A percentile compares a stretch with the other conserved stretches of the same genome.
Evolutionary conservation across 2,113 vertebrate species (phyloP).

Genomic region (Cavia porcellus): DNA sequence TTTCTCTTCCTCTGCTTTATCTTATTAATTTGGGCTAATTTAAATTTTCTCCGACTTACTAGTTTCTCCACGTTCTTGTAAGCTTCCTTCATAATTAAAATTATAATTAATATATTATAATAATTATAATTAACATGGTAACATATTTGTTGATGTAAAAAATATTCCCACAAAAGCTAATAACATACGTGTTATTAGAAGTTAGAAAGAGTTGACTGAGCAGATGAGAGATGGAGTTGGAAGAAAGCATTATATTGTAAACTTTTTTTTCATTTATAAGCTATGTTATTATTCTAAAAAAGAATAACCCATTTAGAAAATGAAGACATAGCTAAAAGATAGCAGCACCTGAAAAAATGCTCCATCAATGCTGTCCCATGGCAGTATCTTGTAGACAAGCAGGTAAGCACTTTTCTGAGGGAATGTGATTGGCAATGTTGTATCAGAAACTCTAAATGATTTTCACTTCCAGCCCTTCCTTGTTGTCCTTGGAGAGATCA

Average conservation of each 20-base stretch:
- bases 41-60: background rate
- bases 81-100: background rate
- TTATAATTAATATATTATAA: background rate
- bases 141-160: background rate
- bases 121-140: background rate
- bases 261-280: background rate
- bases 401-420: background rate
- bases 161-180: background rate
- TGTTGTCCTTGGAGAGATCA: background rate
- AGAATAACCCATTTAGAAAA: background rate
- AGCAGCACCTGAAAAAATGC: background rate
- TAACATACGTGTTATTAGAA: background rate
- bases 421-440: background rate
- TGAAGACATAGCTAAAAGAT: background rate
- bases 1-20: constrained; percentile 5
- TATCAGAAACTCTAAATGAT: background rate
- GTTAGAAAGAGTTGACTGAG: background rate
- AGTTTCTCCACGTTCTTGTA: background rate
- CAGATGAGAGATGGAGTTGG: background rate
- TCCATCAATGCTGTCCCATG: fast-evolving
- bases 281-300: background rate
- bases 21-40: constrained; percentile 13
- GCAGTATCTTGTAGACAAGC: background rate
- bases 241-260: background rate
- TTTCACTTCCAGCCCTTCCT: background rate